These are phyloP conservation scores for Erpobdella octoculata DNA, from an alignment of 2,888 invertebrate genomes.

Conservation along the genomic window DNA sequence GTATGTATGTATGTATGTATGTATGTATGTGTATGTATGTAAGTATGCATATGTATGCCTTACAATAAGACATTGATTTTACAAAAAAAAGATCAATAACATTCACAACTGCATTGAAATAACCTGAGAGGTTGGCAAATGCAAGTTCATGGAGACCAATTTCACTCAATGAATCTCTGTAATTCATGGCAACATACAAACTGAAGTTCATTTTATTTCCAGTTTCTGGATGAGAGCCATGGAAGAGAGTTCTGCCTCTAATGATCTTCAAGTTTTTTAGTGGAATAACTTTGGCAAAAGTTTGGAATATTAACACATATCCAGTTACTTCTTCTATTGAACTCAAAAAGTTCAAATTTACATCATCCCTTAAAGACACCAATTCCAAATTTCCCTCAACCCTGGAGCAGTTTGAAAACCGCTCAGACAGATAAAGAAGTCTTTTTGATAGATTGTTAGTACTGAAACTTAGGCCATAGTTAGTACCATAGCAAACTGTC, in stretches of 20 bases:
- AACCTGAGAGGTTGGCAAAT: slow-evolving; percentile 42
- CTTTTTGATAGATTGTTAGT: neutral
- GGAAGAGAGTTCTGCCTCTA: slow-evolving; percentile 78
- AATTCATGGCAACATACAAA: slow-evolving; percentile 45
- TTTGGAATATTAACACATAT: slow-evolving; percentile 86
- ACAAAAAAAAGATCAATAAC: neutral
- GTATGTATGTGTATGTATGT: too few relatives aligned
- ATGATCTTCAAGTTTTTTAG: slow-evolving; percentile 85
- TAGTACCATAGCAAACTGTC: neutral
- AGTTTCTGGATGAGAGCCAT: slow-evolving; percentile 46
- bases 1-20: too few relatives aligned
- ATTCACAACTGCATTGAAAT: neutral
- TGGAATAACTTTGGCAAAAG: slow-evolving; percentile 74
- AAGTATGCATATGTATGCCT: too few relatives aligned
- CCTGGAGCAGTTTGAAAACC: neutral
- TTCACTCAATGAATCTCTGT: neutral
- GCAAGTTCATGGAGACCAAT: slow-evolving; percentile 44
- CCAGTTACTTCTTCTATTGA: slow-evolving; percentile 77
- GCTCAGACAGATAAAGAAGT: too few relatives aligned
- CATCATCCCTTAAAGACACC: neutral
- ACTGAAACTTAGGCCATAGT: neutral
- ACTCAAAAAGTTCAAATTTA: neutral
- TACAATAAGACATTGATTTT: too few relatives aligned
- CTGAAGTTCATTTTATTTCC: slow-evolving; percentile 56
- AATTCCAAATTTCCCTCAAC: slow-evolving; percentile 18